Evolutionary conservation across 64 coral and sea anemone species (phyloP).

Genomic region (Anthopleura sola): DNA sequence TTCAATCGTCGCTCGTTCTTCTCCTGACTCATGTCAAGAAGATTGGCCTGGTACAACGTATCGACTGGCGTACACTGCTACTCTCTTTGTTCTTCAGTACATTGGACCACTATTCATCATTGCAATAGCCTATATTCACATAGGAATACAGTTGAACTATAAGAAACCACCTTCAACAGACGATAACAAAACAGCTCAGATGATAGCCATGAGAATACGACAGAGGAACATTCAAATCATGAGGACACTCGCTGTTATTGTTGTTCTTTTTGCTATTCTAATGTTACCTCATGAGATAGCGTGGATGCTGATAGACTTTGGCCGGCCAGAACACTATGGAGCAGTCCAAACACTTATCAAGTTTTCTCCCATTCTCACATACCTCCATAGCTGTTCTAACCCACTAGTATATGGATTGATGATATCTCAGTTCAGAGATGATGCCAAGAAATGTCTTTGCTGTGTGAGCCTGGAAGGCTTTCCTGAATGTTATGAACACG

Average conservation of each 20-base stretch:
- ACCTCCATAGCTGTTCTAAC: constrained; percentile 83
- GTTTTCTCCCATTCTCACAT: constrained; percentile 57
- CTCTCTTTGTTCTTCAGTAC: constrained; percentile 39
- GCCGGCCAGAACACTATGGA: background rate
- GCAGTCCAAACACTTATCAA: constrained; percentile 21
- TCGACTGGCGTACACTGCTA: constrained; percentile 35
- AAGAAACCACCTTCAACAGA: background rate
- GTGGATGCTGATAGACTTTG: constrained; percentile 19
- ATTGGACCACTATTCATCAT: constrained; percentile 34
- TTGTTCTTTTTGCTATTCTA: constrained; percentile 19
- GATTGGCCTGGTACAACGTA: constrained; percentile 35
- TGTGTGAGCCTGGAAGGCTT: constrained; percentile 27
- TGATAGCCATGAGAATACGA: background rate
- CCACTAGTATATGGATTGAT: constrained; percentile 82
- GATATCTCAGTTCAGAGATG: constrained; percentile 73
- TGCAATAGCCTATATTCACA: constrained; percentile 33
- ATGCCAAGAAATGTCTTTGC: constrained; percentile 59
- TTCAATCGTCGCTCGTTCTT: background rate
- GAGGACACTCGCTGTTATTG: constrained; percentile 19
- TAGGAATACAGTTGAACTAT: constrained; percentile 49
- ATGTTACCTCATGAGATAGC: constrained; percentile 23
- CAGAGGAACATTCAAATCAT: constrained; percentile 28
- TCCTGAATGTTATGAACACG: background rate
- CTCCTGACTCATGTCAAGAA: background rate
- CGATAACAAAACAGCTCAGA: background rate